Conservation (phyloP, 2,797 vertebrate genomes). For the Erpetoichthys calabaricus region DNA sequence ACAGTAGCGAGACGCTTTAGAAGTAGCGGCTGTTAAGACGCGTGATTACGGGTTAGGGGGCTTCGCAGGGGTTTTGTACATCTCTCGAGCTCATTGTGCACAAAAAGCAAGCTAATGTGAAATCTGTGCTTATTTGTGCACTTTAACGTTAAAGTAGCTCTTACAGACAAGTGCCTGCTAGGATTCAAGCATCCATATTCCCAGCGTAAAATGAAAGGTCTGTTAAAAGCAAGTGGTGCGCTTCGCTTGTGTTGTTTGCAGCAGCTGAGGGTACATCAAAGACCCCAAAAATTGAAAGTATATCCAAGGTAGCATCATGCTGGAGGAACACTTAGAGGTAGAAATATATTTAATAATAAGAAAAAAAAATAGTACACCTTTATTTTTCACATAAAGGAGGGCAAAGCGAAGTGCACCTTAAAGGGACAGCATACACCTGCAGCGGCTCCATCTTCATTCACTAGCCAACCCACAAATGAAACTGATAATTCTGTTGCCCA, state of each 20-base stretch:
- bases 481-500: too few species aligned
- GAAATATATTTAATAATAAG: too few species aligned
- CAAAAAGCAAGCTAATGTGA: background rate
- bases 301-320: too few species aligned
- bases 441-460: background rate
- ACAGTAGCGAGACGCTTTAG: background rate
- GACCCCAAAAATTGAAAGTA: too few species aligned
- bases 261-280: background rate
- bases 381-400: slow-evolving; percentile 1
- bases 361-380: too few species aligned
- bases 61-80: slow-evolving; percentile 2
- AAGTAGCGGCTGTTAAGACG: background rate
- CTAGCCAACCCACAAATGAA: too few species aligned
- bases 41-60: background rate
- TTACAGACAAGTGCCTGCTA: background rate
- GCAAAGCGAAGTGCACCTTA: slow-evolving; percentile 3
- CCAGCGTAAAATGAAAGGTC: background rate
- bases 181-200: background rate
- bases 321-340: too few species aligned
- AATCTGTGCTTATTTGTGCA: background rate
- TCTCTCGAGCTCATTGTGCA: background rate
- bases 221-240: background rate
- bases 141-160: background rate
- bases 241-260: background rate
- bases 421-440: background rate